phyloP scores from a whole-genome alignment of 1,140 invertebrate species.

The Anastrepha obliqua region DNA sequence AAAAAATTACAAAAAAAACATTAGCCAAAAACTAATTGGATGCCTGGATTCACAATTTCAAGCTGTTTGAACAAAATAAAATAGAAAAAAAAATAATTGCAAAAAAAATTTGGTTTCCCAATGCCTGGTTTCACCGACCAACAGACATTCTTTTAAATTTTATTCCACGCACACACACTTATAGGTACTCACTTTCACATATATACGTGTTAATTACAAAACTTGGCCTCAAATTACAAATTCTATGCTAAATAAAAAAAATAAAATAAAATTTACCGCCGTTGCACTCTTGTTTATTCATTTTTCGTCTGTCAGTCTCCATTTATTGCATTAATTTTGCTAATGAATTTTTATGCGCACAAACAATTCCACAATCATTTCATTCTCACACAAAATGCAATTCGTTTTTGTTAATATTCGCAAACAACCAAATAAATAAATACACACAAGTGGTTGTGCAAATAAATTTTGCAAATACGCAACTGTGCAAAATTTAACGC shows the following conservation, averaged over 20 bases:
- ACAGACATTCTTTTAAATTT: too few species aligned
- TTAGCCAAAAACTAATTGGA: too few species aligned
- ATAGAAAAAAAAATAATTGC: too few species aligned
- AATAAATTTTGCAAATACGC: slow-evolving; percentile 36
- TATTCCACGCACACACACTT: too few species aligned
- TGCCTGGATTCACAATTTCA: too few species aligned
- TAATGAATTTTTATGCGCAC: slow-evolving; percentile 11
- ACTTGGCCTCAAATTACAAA: not conserved
- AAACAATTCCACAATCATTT: not conserved
- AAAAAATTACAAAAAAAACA: too few species aligned
- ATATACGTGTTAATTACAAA: not conserved
- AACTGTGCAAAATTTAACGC: not conserved
- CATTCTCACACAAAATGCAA: not conserved
- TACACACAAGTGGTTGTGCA: slow-evolving; percentile 23
- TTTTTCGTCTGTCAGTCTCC: not conserved
- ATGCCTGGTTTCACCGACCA: too few species aligned
- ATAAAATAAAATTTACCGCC: not conserved
- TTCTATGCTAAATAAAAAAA: slow-evolving; percentile 28
- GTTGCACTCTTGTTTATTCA: not conserved
- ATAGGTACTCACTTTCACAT: too few species aligned
- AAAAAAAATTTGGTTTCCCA: too few species aligned
- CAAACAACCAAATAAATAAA: slow-evolving; percentile 21
- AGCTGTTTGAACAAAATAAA: too few species aligned
- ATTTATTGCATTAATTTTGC: slow-evolving; percentile 28
- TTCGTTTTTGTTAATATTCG: not conserved